These are phyloP conservation scores for Andrena camellia DNA, from an alignment of 2,888 invertebrate genomes.

Conservation along the genomic window DNA sequence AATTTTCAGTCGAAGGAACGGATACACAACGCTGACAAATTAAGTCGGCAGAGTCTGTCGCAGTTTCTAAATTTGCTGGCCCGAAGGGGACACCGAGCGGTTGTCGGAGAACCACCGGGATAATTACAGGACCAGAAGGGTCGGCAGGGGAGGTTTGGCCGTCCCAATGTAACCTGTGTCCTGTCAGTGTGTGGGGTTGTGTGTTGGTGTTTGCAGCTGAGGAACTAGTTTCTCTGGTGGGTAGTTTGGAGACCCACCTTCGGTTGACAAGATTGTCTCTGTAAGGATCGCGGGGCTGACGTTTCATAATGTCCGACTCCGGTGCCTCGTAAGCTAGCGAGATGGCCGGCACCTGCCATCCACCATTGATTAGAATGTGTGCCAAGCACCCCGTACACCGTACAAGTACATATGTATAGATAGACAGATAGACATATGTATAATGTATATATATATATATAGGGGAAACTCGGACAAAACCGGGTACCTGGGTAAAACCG, in stretches of 20 bases:
- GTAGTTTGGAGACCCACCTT: constrained; percentile 91
- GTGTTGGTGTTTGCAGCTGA: constrained; percentile 4
- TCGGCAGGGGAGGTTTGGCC: constrained; percentile 24
- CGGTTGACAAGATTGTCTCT: constrained; percentile 99
- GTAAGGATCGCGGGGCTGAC: constrained; percentile 98
- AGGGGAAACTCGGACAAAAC: no score
- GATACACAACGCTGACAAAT: no score
- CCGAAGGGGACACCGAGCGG: no score
- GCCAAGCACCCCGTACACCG: constrained; percentile 69
- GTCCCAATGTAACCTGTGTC: not conserved
- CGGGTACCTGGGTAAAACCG: no score
- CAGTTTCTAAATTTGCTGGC: not conserved
- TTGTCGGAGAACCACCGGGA: no score
- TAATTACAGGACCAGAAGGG: not conserved
- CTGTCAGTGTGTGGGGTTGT: not conserved
- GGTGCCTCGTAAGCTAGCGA: constrained; percentile 99
- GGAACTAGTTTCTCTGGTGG: constrained; percentile 78
- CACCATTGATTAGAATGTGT: constrained; percentile 81
- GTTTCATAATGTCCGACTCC: constrained; percentile 99
- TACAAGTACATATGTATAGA: constrained; percentile 47
- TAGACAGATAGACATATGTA: constrained; percentile 29
- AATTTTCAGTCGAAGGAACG: no score
- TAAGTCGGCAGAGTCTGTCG: no score
- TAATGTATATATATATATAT: constrained; percentile 52
- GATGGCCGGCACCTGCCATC: constrained; percentile 96